Percentiles rank a stretch among this genome's conserved stretches.
These are phyloP conservation scores for Pseudochaenichthys georgianus DNA, from an alignment of 2,797 vertebrate genomes.

Conservation along the genomic window DNA sequence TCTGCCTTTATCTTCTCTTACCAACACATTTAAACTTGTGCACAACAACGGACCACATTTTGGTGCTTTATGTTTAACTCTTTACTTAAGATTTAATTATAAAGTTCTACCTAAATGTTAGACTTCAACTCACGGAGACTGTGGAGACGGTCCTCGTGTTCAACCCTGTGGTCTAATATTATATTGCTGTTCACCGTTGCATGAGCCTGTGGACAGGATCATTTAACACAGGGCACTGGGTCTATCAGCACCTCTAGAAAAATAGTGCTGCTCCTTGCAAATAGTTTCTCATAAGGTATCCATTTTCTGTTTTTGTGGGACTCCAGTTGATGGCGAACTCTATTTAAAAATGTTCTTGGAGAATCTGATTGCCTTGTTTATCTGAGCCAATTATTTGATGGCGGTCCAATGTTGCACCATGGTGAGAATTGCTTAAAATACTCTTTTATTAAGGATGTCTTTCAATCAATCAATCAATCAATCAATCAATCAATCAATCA, in stretches of 20 bases:
- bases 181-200: constrained; percentile 54
- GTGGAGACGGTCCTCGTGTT: constrained; percentile 22
- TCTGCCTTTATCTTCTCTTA: background rate
- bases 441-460: constrained; percentile 37
- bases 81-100: background rate
- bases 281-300: constrained; percentile 45
- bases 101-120: background rate
- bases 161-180: constrained; percentile 34
- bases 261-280: constrained; percentile 30
- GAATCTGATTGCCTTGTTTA: constrained; percentile 36
- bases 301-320: constrained; percentile 22
- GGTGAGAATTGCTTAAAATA: constrained; percentile 39
- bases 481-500: too few relatives aligned
- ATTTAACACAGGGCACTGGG: constrained; percentile 50
- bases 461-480: too few relatives aligned
- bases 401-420: constrained; percentile 23
- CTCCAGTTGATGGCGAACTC: constrained; percentile 13
- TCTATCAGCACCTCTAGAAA: constrained; percentile 57
- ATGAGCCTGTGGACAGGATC: constrained; percentile 61
- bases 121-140: constrained; percentile 7
- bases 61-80: too few relatives aligned
- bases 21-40: background rate
- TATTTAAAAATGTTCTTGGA: constrained; percentile 20
- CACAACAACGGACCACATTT: too few relatives aligned
- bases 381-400: constrained; percentile 40